These are phyloP conservation scores for Vollenhovia emeryi DNA, from an alignment of 1,140 invertebrate genomes.

Conservation along the genomic window DNA sequence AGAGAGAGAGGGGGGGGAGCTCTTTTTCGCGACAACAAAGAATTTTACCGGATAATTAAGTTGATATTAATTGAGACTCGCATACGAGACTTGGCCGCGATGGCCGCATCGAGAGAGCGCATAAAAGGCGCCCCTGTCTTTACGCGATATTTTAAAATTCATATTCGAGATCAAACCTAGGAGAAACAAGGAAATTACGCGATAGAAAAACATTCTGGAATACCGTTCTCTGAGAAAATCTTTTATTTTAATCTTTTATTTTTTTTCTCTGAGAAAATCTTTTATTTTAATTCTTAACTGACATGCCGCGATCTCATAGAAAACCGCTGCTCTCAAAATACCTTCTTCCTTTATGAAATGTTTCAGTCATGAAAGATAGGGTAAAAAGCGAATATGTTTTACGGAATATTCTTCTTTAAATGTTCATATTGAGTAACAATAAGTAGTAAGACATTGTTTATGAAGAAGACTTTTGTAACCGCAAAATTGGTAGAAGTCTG, in stretches of 20 bases:
- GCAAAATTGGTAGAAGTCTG: neutral
- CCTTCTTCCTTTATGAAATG: neutral
- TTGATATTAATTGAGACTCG: conserved; percentile 51
- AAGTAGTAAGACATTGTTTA: neutral
- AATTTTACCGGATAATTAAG: conserved; percentile 54
- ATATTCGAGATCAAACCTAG: neutral
- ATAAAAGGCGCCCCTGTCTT: neutral
- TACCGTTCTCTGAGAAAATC: neutral
- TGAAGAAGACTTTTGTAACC: neutral
- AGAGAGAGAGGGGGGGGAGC: too few relatives aligned
- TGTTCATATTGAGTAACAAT: neutral
- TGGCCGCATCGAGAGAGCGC: neutral
- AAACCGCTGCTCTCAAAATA: neutral
- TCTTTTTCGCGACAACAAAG: neutral
- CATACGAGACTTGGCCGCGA: neutral
- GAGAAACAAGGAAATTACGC: neutral
- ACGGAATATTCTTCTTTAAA: neutral
- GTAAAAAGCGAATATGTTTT: neutral
- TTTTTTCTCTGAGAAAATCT: neutral
- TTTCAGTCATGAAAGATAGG: neutral
- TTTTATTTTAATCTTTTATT: too few relatives aligned
- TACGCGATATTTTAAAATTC: conserved; percentile 15
- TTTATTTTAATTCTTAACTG: neutral
- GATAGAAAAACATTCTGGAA: neutral
- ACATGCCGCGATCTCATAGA: neutral